Conservation (phyloP, 2,113 vertebrate species). For the Gymnocephalus cernua region DNA sequence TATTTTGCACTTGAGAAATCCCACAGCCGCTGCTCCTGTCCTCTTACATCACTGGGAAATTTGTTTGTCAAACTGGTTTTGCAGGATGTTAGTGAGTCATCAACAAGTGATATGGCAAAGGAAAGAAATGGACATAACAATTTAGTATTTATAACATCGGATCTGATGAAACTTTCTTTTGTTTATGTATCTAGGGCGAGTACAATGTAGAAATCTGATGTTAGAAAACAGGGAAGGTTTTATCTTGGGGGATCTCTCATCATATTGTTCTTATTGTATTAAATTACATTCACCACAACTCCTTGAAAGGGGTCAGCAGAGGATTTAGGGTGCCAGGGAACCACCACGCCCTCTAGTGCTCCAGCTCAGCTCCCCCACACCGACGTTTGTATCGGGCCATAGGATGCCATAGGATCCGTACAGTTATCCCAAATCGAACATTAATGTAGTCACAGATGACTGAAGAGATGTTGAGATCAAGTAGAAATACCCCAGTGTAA, state of each 20-base stretch:
- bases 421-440: neutral
- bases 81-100: neutral
- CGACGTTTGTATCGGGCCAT: neutral
- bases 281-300: neutral
- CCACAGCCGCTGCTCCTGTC: neutral
- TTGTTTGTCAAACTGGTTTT: slow-evolving; percentile 7
- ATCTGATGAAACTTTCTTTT: neutral
- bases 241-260: too few relatives aligned
- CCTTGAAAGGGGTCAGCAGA: neutral
- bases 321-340: neutral
- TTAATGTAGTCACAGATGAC: neutral
- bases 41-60: slow-evolving; percentile 48
- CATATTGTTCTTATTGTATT: neutral
- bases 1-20: neutral
- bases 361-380: neutral
- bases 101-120: rapidly evolving
- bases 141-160: neutral
- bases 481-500: too few relatives aligned
- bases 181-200: neutral
- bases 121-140: neutral
- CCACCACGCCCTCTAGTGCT: neutral
- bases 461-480: too few relatives aligned
- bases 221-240: neutral
- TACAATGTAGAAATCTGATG: neutral
- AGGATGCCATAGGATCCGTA: neutral